Conservation (phyloP, 2,888 invertebrate genomes). For the Sesia apiformis region DNA sequence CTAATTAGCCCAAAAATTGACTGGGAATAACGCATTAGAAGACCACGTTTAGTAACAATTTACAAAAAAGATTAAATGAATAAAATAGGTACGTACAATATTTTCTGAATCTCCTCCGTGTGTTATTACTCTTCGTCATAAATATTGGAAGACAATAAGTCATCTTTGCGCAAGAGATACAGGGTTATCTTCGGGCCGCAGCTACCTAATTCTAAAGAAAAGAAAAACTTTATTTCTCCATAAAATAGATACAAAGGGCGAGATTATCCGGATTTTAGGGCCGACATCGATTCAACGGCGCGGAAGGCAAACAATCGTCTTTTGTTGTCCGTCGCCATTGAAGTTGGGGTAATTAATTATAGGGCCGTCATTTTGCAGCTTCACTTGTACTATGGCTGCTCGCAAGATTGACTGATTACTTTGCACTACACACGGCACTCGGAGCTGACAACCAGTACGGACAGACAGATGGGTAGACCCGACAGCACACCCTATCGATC, state of each 20-base stretch:
- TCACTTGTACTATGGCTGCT: slow-evolving; percentile 41
- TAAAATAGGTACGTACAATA: no score
- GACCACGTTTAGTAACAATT: no score
- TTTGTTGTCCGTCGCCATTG: slow-evolving; percentile 60
- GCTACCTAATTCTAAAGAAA: slow-evolving; percentile 42
- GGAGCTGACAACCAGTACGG: background rate
- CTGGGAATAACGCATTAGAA: no score
- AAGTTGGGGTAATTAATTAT: slow-evolving; percentile 66
- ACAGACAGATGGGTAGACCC: no score
- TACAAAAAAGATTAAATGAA: no score
- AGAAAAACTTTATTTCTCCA: slow-evolving; percentile 64
- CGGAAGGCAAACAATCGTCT: slow-evolving; percentile 65
- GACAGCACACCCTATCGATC: no score
- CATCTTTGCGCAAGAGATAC: slow-evolving; percentile 13
- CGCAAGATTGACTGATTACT: slow-evolving; percentile 29
- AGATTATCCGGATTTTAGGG: slow-evolving; percentile 64
- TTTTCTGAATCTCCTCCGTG: no score
- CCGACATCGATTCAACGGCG: slow-evolving; percentile 58
- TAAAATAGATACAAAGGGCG: slow-evolving; percentile 59
- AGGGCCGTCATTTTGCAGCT: slow-evolving; percentile 56
- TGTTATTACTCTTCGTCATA: background rate
- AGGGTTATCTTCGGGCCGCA: slow-evolving; percentile 16
- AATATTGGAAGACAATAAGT: background rate
- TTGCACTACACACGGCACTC: background rate
- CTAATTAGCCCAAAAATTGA: no score